These are phyloP conservation scores for Drosophila hamatofila DNA, from an alignment of 2,888 invertebrate genomes.

Conservation along the genomic window DNA sequence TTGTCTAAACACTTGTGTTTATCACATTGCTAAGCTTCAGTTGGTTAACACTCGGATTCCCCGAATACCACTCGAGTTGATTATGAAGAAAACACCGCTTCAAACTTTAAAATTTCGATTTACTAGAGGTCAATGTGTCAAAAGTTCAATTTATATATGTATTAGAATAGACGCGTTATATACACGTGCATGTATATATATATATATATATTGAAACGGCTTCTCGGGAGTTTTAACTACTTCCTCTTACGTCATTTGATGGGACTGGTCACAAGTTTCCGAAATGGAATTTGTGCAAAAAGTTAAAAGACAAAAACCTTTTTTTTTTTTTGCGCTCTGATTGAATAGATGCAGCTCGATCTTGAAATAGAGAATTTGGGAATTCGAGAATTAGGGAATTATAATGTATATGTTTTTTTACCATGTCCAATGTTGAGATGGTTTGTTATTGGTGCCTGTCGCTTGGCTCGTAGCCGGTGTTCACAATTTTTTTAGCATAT, in stretches of 20 bases:
- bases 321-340: background rate
- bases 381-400: background rate
- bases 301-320: background rate
- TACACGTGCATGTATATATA: too few relatives aligned
- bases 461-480: background rate
- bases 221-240: background rate
- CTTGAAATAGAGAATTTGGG: background rate
- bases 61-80: background rate
- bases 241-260: background rate
- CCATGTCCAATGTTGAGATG: background rate
- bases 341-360: background rate
- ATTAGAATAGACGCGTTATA: background rate
- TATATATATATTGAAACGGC: too few relatives aligned
- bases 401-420: too few relatives aligned
- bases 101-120: background rate
- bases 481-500: background rate
- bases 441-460: background rate
- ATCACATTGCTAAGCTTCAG: conserved; percentile 3
- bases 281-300: background rate
- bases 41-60: background rate
- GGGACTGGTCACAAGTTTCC: background rate
- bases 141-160: background rate
- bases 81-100: background rate
- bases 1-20: conserved; percentile 23
- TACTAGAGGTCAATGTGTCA: background rate